Percentiles rank a stretch among this genome's conserved stretches.
Conservation (phyloP, 2,888 invertebrate species). For the Fragum whitleyi region DNA sequence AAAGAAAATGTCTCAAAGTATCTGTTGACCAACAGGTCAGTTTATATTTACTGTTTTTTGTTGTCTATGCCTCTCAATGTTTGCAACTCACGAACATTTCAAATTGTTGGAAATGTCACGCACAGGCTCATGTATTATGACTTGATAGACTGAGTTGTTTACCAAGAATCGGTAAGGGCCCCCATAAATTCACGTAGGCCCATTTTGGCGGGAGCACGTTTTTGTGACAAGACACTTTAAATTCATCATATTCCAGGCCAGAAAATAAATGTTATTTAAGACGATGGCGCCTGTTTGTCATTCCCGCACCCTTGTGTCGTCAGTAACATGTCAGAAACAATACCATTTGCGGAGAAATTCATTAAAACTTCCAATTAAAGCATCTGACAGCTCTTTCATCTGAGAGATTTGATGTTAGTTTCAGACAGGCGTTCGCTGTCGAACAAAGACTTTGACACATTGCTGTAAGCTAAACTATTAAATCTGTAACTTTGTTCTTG, state of each 20-base stretch:
- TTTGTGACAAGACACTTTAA: constrained; percentile 25
- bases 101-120: too few species aligned
- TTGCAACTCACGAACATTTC: too few species aligned
- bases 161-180: neutral
- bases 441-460: constrained; percentile 9
- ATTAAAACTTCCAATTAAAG: constrained; percentile 29
- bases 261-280: constrained; percentile 27
- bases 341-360: constrained; percentile 25
- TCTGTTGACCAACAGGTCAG: too few species aligned
- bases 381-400: constrained; percentile 25
- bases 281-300: constrained; percentile 23
- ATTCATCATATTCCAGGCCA: constrained; percentile 28
- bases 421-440: constrained; percentile 12
- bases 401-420: constrained; percentile 10
- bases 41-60: too few species aligned
- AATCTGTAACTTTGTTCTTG: neutral
- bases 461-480: constrained; percentile 3
- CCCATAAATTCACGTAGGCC: neutral
- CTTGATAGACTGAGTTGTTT: too few species aligned
- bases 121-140: too few species aligned
- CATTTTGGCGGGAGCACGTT: neutral
- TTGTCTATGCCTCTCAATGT: too few species aligned
- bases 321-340: constrained; percentile 26
- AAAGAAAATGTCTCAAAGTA: too few species aligned
- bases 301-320: constrained; percentile 17